Conservation (phyloP, 2,888 invertebrate species). For the Dione vanillae region DNA sequence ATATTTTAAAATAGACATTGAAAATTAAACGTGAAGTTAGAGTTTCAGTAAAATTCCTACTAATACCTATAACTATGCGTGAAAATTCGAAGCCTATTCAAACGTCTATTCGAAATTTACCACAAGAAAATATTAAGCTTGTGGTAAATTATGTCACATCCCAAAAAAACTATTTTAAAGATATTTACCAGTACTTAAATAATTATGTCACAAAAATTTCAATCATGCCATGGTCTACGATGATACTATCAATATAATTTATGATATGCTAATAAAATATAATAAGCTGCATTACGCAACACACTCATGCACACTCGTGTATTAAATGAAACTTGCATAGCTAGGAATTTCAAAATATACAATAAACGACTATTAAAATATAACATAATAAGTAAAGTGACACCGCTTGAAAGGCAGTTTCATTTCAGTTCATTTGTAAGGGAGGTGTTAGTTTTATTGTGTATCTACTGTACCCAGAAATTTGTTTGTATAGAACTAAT, state of each 20-base stretch:
- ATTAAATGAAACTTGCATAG: constrained; percentile 8
- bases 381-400: constrained; percentile 42
- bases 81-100: too few species aligned
- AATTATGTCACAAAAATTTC: too few species aligned
- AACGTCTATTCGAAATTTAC: too few species aligned
- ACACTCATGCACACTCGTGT: background rate
- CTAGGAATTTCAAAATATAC: constrained; percentile 27
- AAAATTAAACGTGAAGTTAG: constrained; percentile 9
- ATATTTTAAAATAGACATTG: constrained; percentile 5
- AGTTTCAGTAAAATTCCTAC: constrained; percentile 4
- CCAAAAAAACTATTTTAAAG: too few species aligned
- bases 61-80: too few species aligned
- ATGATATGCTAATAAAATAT: background rate
- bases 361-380: constrained; percentile 34
- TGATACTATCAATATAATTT: background rate
- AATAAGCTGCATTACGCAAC: constrained; percentile 6
- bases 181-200: too few species aligned
- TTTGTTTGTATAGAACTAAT: constrained; percentile 40
- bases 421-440: constrained; percentile 44
- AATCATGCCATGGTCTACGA: too few species aligned
- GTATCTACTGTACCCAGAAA: constrained; percentile 31
- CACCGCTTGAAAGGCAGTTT: constrained; percentile 45
- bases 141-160: too few species aligned
- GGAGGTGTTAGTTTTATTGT: constrained; percentile 29
- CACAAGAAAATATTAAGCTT: too few species aligned